Conservation (phyloP, 1,140 invertebrate species). For the Oedothorax gibbosus region DNA sequence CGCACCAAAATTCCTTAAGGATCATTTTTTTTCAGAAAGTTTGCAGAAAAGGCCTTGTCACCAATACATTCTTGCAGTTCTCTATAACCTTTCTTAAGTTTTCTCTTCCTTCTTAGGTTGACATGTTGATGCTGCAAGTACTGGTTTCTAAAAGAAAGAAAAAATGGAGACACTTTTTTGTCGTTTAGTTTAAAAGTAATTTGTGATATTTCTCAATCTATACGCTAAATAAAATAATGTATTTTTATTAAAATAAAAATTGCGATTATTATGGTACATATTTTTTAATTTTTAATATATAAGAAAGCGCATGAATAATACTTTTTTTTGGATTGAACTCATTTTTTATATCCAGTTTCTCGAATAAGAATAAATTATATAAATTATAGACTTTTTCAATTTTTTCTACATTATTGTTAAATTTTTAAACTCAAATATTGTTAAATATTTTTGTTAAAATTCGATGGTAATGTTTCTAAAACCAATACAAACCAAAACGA, state of each 20-base stretch:
- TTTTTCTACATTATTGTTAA: background rate
- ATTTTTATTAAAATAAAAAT: too few species aligned
- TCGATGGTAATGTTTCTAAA: background rate
- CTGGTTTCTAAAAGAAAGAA: slow-evolving; percentile 23
- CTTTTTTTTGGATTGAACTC: background rate
- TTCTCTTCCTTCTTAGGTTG: slow-evolving; percentile 7
- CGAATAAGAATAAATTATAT: background rate
- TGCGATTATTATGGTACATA: too few species aligned
- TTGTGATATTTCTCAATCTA: too few species aligned
- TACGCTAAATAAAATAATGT: too few species aligned
- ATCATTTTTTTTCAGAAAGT: background rate
- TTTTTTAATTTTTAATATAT: background rate
- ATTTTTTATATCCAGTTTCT: background rate
- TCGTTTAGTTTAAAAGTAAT: too few species aligned
- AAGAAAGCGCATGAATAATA: background rate
- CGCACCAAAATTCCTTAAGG: background rate
- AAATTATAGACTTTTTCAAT: background rate
- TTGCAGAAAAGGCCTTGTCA: background rate
- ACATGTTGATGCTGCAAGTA: slow-evolving; percentile 11
- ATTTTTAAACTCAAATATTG: background rate
- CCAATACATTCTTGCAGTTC: background rate
- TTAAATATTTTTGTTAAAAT: background rate
- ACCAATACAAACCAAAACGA: slow-evolving; percentile 17
- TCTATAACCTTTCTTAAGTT: background rate
- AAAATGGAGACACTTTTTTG: background rate